Conservation (phyloP, 53 echinoderm and acorn worm species). For the Holothuria leucospilota region DNA sequence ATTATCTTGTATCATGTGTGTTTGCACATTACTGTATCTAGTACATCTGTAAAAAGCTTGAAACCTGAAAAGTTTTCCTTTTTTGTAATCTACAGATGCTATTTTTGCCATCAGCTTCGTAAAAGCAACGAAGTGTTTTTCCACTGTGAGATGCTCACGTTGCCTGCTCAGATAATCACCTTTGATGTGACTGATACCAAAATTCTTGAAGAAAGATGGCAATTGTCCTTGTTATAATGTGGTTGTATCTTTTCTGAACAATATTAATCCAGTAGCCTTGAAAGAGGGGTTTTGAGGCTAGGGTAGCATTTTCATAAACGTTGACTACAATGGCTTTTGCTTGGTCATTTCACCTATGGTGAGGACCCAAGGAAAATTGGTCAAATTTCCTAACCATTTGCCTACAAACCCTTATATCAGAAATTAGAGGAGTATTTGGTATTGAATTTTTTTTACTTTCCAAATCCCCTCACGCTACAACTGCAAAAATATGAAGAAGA, state of each 20-base stretch:
- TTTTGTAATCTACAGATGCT: conserved; percentile 23
- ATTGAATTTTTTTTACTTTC: background rate
- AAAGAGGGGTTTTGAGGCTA: conserved; percentile 16
- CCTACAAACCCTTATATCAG: background rate
- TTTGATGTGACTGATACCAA: conserved; percentile 31
- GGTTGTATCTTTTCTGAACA: conserved; percentile 24
- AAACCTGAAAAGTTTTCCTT: background rate
- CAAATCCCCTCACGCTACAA: background rate
- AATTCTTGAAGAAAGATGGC: conserved; percentile 31
- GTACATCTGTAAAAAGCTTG: too few relatives aligned
- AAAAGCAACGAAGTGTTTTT: conserved; percentile 11
- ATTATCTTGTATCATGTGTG: too few relatives aligned
- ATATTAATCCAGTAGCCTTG: conserved; percentile 13
- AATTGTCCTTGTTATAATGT: conserved; percentile 32
- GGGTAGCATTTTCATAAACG: conserved; percentile 19
- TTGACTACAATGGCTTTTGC: conserved; percentile 27
- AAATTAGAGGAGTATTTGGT: background rate
- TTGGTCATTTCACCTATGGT: conserved; percentile 6
- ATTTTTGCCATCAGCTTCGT: conserved; percentile 17
- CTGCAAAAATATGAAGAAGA: conserved; percentile 27
- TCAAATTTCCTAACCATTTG: conserved; percentile 23
- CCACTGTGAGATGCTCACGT: conserved; percentile 11
- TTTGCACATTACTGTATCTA: too few relatives aligned
- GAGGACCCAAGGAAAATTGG: conserved; percentile 14
- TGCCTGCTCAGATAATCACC: conserved; percentile 24